Conservation (phyloP, 1,140 invertebrate species). For the Monomorium pharaonis region DNA sequence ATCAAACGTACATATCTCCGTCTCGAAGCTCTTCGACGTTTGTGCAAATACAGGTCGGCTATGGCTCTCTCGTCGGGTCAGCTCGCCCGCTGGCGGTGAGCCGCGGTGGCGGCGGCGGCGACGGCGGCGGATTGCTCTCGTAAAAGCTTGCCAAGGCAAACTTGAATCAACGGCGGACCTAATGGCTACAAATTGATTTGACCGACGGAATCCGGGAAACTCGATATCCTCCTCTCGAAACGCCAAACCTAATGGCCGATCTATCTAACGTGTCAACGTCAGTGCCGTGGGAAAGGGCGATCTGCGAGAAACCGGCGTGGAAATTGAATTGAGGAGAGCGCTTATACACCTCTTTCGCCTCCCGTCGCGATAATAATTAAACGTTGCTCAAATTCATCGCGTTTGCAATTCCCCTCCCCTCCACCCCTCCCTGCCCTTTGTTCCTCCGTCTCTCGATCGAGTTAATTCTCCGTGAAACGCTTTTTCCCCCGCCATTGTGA, state of each 20-base stretch:
- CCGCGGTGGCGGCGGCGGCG: background rate
- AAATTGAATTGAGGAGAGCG: conserved; percentile 49
- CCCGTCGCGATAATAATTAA: conserved; percentile 50
- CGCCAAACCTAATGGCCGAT: conserved; percentile 83
- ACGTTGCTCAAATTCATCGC: conserved; percentile 17
- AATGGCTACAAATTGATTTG: conserved; percentile 85
- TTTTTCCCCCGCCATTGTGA: background rate
- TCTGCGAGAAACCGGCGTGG: conserved; percentile 39
- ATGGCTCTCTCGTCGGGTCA: background rate
- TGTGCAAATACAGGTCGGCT: conserved; percentile 63
- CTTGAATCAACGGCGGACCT: conserved; percentile 71
- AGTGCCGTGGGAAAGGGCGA: conserved; percentile 77
- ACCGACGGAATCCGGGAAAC: conserved; percentile 83
- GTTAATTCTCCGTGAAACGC: background rate
- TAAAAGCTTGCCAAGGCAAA: conserved; percentile 79
- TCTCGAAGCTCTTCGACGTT: conserved; percentile 44
- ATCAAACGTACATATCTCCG: conserved; percentile 36
- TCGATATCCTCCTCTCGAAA: conserved; percentile 80
- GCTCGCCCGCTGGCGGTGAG: conserved; percentile 27
- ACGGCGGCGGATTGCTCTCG: conserved; percentile 60
- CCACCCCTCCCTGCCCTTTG: too few relatives aligned
- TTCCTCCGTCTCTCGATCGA: background rate
- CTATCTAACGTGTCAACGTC: conserved; percentile 82
- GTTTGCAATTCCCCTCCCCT: background rate
- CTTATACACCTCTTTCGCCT: conserved; percentile 20